phyloP scores from a whole-genome alignment of 2,113 vertebrate genomes.

The Odocoileus hemionus region DNA sequence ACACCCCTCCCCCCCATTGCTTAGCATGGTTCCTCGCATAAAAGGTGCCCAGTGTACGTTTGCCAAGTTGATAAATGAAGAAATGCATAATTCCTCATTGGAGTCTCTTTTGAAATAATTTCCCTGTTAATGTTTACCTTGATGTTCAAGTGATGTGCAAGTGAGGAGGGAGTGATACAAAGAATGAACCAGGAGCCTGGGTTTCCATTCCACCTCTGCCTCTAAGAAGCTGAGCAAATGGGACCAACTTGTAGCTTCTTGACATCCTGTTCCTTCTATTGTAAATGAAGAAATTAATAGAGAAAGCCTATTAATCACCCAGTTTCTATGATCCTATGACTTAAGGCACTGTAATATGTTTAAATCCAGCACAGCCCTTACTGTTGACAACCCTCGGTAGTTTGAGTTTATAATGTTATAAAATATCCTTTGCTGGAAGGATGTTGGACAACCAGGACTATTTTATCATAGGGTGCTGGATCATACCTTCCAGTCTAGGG shows the following conservation, averaged over 20 bases:
- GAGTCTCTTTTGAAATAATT: not conserved
- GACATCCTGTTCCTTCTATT: not conserved
- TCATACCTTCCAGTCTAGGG: not conserved
- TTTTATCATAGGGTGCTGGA: not conserved
- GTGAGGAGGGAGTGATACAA: not conserved
- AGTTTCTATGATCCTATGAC: not conserved
- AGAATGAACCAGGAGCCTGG: not conserved
- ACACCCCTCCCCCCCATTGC: not conserved
- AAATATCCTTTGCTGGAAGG: constrained; percentile 28
- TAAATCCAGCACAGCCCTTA: constrained; percentile 4
- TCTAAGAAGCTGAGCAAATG: not conserved
- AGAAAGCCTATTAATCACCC: constrained; percentile 14
- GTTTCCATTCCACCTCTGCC: not conserved
- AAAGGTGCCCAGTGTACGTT: not conserved
- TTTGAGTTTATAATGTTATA: constrained; percentile 23
- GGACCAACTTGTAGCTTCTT: not conserved
- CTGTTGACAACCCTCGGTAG: not conserved
- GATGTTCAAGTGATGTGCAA: not conserved
- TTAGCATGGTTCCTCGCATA: not conserved
- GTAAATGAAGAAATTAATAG: not conserved
- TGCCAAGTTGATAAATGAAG: not conserved
- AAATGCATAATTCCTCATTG: not conserved
- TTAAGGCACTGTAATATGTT: constrained; percentile 16
- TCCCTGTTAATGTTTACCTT: not conserved
- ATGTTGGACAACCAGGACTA: not conserved